A percentile compares a stretch with the other conserved stretches of the same genome.
Conservation (phyloP, 2,113 vertebrate species). For the Piprites chloris region DNA sequence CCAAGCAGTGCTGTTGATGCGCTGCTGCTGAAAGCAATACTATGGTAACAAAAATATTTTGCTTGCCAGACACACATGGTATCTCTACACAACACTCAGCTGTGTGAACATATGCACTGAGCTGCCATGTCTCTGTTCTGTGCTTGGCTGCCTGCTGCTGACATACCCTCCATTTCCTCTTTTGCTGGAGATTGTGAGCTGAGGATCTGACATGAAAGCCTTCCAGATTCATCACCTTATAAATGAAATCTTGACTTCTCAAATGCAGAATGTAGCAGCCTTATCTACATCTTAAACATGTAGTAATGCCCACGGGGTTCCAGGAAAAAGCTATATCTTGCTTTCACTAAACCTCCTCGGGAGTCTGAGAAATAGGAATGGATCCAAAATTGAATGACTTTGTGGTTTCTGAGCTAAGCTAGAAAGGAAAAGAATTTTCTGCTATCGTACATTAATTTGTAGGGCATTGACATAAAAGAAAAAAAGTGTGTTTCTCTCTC, state of each 20-base stretch:
- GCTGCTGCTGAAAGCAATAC: slow-evolving; percentile 33
- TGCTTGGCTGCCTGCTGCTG: slow-evolving; percentile 14
- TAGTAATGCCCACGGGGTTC: slow-evolving; percentile 21
- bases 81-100: slow-evolving; percentile 21
- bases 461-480: neutral
- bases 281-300: slow-evolving; percentile 49
- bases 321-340: slow-evolving; percentile 12
- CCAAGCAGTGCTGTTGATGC: neutral
- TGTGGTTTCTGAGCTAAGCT: slow-evolving; percentile 19
- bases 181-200: neutral
- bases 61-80: neutral
- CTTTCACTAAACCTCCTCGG: slow-evolving; percentile 29
- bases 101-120: slow-evolving; percentile 34
- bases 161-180: slow-evolving; percentile 37
- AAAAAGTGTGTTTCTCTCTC: neutral
- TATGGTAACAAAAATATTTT: slow-evolving; percentile 31
- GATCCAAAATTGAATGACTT: slow-evolving; percentile 4
- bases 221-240: slow-evolving; percentile 46
- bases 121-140: slow-evolving; percentile 32
- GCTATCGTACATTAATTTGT: neutral
- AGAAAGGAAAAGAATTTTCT: slow-evolving; percentile 22
- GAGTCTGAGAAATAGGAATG: slow-evolving; percentile 26
- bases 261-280: neutral
- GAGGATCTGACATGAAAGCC: neutral
- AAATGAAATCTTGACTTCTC: slow-evolving; percentile 37